Evolutionary conservation across 2,888 invertebrate genomes (phyloP).

Genomic region (Acrobasis consociella): DNA sequence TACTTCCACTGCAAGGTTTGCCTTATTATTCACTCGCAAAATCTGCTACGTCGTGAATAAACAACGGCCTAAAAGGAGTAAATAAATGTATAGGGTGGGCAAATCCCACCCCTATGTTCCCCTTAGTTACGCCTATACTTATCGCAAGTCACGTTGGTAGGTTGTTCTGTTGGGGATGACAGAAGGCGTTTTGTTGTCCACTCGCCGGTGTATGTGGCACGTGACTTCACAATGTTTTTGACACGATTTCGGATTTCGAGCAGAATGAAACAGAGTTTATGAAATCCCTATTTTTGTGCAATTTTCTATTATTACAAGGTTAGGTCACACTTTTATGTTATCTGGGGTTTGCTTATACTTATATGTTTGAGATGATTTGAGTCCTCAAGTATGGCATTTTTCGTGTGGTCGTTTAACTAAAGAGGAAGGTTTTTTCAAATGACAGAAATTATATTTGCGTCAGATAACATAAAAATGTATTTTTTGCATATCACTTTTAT

Average conservation of each 20-base stretch:
- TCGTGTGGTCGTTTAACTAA: too few relatives aligned
- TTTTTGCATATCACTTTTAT: not conserved
- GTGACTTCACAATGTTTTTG: slow-evolving; percentile 1
- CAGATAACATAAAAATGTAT: not conserved
- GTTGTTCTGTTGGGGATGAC: not conserved
- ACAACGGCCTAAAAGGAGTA: too few relatives aligned
- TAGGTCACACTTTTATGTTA: too few relatives aligned
- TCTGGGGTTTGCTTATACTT: too few relatives aligned
- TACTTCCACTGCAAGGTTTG: too few relatives aligned
- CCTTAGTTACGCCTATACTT: not conserved
- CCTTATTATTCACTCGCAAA: too few relatives aligned
- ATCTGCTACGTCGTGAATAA: too few relatives aligned
- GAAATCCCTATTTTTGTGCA: not conserved
- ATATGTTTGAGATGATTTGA: too few relatives aligned
- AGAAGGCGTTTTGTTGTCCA: slow-evolving; percentile 1
- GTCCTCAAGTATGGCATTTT: too few relatives aligned
- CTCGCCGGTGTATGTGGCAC: not conserved
- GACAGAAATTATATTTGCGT: not conserved
- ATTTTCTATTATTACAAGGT: not conserved
- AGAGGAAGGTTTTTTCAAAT: not conserved
- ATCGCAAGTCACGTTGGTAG: slow-evolving; percentile 14
- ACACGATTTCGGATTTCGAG: not conserved
- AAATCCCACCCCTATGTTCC: too few relatives aligned
- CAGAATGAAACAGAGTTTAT: not conserved
- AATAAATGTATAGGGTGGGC: too few relatives aligned